A percentile compares a stretch with the other conserved stretches of the same genome.
Evolutionary conservation across 2,888 invertebrate genomes (phyloP).

Genomic region (Lomographa bimaculata): DNA sequence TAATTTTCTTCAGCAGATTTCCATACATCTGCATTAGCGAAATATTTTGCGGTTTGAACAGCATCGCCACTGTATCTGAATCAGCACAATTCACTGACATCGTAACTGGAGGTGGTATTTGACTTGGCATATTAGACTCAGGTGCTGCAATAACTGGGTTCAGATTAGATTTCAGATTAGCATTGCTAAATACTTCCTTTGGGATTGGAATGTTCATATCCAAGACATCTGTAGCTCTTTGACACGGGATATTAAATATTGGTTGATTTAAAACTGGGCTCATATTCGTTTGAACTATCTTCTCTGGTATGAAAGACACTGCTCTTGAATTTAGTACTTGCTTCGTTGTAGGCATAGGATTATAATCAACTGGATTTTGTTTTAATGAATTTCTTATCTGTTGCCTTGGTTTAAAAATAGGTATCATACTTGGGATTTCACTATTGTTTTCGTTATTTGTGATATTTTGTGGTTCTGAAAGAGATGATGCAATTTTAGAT

Average conservation of each 20-base stretch:
- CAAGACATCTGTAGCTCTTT: conserved; percentile 48
- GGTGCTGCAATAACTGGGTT: conserved; percentile 27
- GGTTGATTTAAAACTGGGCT: conserved; percentile 12
- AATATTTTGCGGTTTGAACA: conserved; percentile 53
- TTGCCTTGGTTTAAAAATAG: conserved; percentile 28
- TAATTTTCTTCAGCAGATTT: conserved; percentile 51
- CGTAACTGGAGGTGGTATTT: conserved; percentile 30
- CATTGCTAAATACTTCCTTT: conserved; percentile 21
- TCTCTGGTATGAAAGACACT: conserved; percentile 15
- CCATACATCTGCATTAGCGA: conserved; percentile 48
- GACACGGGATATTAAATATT: conserved; percentile 51
- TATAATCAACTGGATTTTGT: not conserved
- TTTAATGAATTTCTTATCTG: conserved; percentile 6
- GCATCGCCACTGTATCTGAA: conserved; percentile 41
- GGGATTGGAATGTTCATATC: conserved; percentile 37
- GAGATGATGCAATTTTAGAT: conserved; percentile 26
- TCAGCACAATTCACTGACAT: conserved; percentile 34
- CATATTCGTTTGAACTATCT: conserved; percentile 11
- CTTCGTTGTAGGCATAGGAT: conserved; percentile 16
- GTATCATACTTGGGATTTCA: conserved; percentile 26
- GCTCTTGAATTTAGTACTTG: conserved; percentile 15
- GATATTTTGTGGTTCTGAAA: conserved; percentile 26
- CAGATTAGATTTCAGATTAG: conserved; percentile 24
- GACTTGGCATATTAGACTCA: conserved; percentile 33
- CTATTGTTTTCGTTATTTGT: conserved; percentile 9